Percentiles rank a stretch among this genome's conserved stretches.
phyloP scores from a whole-genome alignment of 2,888 invertebrate genomes.

The Eristalis intricaria region DNA sequence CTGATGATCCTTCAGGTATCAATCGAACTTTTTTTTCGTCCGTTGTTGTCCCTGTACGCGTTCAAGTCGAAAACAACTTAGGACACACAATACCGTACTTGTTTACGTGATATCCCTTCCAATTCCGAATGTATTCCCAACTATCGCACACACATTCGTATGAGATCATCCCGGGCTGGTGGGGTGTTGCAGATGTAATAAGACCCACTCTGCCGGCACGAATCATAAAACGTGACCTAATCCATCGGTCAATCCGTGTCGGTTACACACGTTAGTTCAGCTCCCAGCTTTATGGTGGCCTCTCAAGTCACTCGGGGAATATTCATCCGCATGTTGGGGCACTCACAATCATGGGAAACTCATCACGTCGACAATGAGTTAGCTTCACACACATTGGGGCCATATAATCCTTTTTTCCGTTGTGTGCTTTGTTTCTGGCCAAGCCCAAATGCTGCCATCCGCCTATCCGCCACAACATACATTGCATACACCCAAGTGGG shows the following conservation, averaged over 20 bases:
- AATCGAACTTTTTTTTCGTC: not conserved
- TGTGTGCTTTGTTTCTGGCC: not conserved
- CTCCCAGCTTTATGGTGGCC: not conserved
- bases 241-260: conserved; percentile 21
- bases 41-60: not conserved
- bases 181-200: not conserved
- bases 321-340: conserved; percentile 18
- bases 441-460: conserved; percentile 24
- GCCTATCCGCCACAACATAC: not conserved
- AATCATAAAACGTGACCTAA: conserved; percentile 30
- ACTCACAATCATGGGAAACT: not conserved
- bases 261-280: not conserved
- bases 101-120: not conserved
- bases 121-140: not conserved
- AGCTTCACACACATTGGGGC: not conserved
- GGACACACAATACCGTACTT: not conserved
- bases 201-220: not conserved
- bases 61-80: not conserved
- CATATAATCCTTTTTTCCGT: conserved; percentile 10
- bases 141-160: not conserved
- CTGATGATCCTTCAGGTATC: not conserved
- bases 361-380: conserved; percentile 1
- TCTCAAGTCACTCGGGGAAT: conserved; percentile 23
- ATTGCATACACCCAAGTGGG: conserved; percentile 14
- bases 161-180: no score